A percentile compares a stretch with the other conserved stretches of the same genome.
Conservation (phyloP, 2,113 vertebrate species). For the Telmatochromis brichardi region DNA sequence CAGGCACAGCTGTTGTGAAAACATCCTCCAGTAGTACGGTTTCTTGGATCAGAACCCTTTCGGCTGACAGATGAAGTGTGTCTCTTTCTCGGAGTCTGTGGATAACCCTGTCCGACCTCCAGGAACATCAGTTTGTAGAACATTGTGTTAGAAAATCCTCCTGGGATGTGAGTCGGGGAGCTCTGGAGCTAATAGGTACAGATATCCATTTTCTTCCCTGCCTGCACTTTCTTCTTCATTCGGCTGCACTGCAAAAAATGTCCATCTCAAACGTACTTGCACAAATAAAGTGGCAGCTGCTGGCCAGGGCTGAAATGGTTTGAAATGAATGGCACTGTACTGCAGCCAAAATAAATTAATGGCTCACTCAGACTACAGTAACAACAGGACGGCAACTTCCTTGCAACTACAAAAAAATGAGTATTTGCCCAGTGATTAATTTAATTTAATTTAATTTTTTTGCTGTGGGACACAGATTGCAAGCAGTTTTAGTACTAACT, state of each 20-base stretch:
- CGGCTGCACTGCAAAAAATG: constrained; percentile 54
- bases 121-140: constrained; percentile 66
- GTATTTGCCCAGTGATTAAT: neutral
- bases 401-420: no score
- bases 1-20: neutral
- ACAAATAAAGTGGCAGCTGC: neutral
- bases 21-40: neutral
- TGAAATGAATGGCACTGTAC: neutral
- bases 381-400: neutral
- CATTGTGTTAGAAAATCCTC: constrained; percentile 61
- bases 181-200: constrained; percentile 67
- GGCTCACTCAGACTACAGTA: neutral
- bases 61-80: constrained; percentile 52
- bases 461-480: neutral
- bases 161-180: constrained; percentile 41
- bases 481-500: neutral
- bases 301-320: neutral
- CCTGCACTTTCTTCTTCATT: constrained; percentile 48
- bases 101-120: constrained; percentile 61
- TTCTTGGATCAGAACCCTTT: constrained; percentile 32
- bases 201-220: constrained; percentile 67
- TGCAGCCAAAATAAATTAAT: neutral
- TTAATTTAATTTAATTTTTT: fast-evolving
- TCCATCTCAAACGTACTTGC: constrained; percentile 1
- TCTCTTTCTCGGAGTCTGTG: constrained; percentile 37